Evolutionary conservation across 64 coral and sea anemone genomes (phyloP), one percentile per base, ranked within the genome.

Genomic region (Stichodactyla helianthus): DNA sequence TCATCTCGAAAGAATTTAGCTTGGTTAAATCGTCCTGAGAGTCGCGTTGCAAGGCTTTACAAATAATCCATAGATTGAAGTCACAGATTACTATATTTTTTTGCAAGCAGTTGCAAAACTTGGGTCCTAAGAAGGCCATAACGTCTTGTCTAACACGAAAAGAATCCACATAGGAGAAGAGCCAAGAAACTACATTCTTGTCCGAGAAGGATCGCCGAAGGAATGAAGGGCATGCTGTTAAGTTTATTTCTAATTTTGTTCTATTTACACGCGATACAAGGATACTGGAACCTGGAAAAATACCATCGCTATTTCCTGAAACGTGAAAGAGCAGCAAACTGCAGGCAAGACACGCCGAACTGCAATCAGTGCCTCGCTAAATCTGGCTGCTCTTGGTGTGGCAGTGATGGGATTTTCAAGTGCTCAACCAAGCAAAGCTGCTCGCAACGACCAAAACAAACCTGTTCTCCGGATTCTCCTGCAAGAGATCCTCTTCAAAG

Each of bases 321-420:
- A 23, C 68, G 68, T 9, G 22, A 28, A 28, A 9, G 26, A 31
- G 25, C 27, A 12, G 23, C 8, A 11, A 15, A 81, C 9, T 81
- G 78, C 4, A 15, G 53, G 7, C 78, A 81, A 53, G 17, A 81
- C 18, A 81, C 78, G 18, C 78, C 78, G 19, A 53, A 54, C 78
- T 81, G 78, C 26, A 19, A 81, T 2, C 50, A 81, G 22, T 81
- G 78, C 78, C 50, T 81, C n/a, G 78, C 14, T 81, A 81, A 81
- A 51, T 19, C 68, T 74, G 68, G 68, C 10, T 74, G 68, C 12
- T 74, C 68, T 28, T 74, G 68, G 68, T 74, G 68, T 74, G 68
- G 68, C 26, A 27, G 4, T 9, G 68, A 74, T 74, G 68, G 68
- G 68, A 74, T 27, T 74, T 74, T 74, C 68, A 25, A 74, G 26